Evolutionary conservation across 2,113 vertebrate genomes (phyloP), one percentile per base, ranked within the genome.

Genomic region (Hucho hucho): DNA sequence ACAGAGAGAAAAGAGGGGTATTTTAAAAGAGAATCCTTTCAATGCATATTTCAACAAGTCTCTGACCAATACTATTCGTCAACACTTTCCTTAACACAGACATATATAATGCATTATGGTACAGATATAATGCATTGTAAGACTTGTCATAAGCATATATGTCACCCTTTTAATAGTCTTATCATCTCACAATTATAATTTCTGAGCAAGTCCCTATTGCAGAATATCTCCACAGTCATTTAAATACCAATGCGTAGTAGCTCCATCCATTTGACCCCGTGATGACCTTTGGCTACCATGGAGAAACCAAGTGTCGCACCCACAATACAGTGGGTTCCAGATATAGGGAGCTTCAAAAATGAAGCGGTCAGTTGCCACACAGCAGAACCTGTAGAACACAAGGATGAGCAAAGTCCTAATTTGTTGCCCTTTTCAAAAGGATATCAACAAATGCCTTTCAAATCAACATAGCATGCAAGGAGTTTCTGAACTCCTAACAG

Each of bases 271-370:
- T 89, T 96, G 81, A 99, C 94, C 25, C 96, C 96, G 49, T 94
- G 75, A 47, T 95, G 92, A 64, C 97, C 96, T 83, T 89, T 83
- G 37, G 97, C 96, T 75, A 98, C 97, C 66, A 98, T 88, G 0
- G 96, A 98, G 85, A 96, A 99, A 12, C 97, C 97, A 25, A 98
- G 96, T 74, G 97, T 99, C 0, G 97, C 97, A 11, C 97, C 97
- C 2, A 98, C 97, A 12, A 99, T 99, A 77, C 97, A 99, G 89
- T 98, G 97, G 11, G 97, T 99, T 70, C 97, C 97, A 84, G 97
- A 98, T 80, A 99, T 98, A 76, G 97, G 97, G 3, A 98, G 96
- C 92, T 95, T 98, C 91, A 99, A 90, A 89, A 98, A 99, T 0
- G 97, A 99, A 81, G 97, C 97, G 20, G 73, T 83, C 43, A 99